These are phyloP conservation scores for Poeciliopsis retropinna DNA, from an alignment of 2,113 vertebrate species.

Conservation along the genomic window DNA sequence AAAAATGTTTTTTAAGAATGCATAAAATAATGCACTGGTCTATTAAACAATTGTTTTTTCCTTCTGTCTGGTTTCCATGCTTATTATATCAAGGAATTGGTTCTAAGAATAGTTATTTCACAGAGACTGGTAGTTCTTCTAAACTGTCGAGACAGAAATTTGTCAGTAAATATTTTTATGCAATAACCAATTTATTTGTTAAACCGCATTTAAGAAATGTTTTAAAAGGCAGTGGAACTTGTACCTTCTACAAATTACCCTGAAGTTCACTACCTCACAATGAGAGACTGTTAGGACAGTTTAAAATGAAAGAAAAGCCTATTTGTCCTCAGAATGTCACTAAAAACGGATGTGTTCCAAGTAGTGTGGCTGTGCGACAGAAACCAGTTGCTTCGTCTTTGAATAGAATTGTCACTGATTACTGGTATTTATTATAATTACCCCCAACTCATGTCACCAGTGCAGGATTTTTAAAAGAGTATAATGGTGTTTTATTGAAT, in stretches of 20 bases:
- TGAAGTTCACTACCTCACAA: background rate
- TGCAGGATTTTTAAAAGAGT: slow-evolving; percentile 89
- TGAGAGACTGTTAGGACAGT: slow-evolving; percentile 9
- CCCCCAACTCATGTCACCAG: slow-evolving; percentile 86
- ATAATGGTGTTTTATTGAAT: slow-evolving; percentile 94
- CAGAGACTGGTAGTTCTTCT: background rate
- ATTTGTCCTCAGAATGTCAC: slow-evolving; percentile 57
- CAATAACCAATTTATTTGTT: slow-evolving; percentile 4
- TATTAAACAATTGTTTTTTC: slow-evolving; percentile 21
- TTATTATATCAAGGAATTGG: background rate
- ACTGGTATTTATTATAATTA: slow-evolving; percentile 96
- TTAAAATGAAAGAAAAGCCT: slow-evolving; percentile 55
- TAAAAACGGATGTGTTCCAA: slow-evolving; percentile 44
- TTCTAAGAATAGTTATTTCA: background rate
- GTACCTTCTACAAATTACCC: slow-evolving; percentile 4
- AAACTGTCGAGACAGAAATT: background rate
- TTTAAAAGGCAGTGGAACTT: slow-evolving; percentile 4
- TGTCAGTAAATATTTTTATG: background rate
- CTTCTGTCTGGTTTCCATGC: slow-evolving; percentile 38
- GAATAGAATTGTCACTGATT: slow-evolving; percentile 90
- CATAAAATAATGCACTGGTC: slow-evolving; percentile 22
- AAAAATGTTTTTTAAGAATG: slow-evolving; percentile 31
- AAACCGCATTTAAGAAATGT: background rate
- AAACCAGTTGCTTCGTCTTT: slow-evolving; percentile 87
- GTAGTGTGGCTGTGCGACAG: slow-evolving; percentile 75